Evolutionary conservation across 2,797 vertebrate genomes (phyloP), one percentile per base, ranked within the genome.

Genomic region (Hypotaenidia philippensis): DNA sequence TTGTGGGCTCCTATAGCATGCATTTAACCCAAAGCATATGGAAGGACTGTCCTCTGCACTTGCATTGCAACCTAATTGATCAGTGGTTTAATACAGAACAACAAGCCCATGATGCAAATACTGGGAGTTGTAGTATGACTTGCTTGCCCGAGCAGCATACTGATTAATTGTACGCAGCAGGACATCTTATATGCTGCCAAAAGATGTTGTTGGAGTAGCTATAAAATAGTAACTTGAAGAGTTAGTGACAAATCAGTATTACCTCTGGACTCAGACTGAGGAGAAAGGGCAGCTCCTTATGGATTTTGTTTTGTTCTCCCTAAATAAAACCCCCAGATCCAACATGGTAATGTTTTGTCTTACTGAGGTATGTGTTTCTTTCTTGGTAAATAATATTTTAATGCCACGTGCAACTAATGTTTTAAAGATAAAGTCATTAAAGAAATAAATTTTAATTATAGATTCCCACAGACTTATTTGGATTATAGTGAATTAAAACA

Each of bases 401-500:
- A 94, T 87, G 27, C 63, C 55, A 26, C 44, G 52, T 63, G 31
- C 76, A 79, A 74, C 77, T 96, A 93, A 81, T 88, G 85, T 86
- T 95, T 93, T 94, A 91, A 95, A 94, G 89, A 78, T 81, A 93
- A 93, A 94, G 83, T 86, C 50, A 75, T 86, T 95, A 95, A 91
- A 90, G 87, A 93, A 90, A 83, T 66, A 90, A 87, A 74, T 75
- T 87, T 95, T 94, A 91, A 89, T 93, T 93, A 79, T 90, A 85
- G 87, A 76, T 88, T 95, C 89, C 65, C 50, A 69, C 36, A 32
- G 92, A 90, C 74, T 93, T 90, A 89, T 22, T 85, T 21, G 84
- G 93, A 91, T 96, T 96, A 93, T 61, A 81, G 60, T 94, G 89
- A 96, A 91, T 94, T 95, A 91, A 90, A 96, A 61, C 53, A 75